Evolutionary conservation across 1,140 invertebrate genomes (phyloP).

Genomic region (Ostrea denselamellosa): DNA sequence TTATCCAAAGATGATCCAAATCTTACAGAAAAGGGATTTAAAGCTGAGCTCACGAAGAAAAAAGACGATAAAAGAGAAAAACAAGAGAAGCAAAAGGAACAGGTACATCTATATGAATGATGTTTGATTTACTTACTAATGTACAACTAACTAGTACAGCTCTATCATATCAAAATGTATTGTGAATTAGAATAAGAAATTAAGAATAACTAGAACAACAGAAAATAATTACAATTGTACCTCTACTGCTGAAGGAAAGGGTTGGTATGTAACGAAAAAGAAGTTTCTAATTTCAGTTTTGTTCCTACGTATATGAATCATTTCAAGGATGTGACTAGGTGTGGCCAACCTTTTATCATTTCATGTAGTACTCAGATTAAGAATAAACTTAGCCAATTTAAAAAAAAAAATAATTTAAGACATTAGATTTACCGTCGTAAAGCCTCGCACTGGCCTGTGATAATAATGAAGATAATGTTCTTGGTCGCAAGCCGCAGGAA

Average conservation of each 20-base stretch:
- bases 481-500: constrained; percentile 34
- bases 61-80: constrained; percentile 56
- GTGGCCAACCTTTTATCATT: constrained; percentile 9
- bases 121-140: neutral
- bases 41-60: constrained; percentile 78
- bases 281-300: neutral
- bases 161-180: neutral
- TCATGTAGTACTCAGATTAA: constrained; percentile 22
- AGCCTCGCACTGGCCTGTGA: constrained; percentile 3
- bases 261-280: neutral
- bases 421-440: neutral
- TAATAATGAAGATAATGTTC: constrained; percentile 28
- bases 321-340: constrained; percentile 38
- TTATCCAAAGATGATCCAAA: constrained; percentile 80
- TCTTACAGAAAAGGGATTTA: constrained; percentile 79
- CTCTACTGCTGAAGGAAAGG: too few relatives aligned
- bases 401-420: constrained; percentile 28
- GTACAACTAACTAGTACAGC: neutral
- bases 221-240: too few relatives aligned
- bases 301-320: constrained; percentile 8
- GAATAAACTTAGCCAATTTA: constrained; percentile 13
- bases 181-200: neutral
- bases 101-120: constrained; percentile 39
- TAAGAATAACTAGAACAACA: too few relatives aligned
- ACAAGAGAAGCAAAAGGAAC: constrained; percentile 41